Conservation (phyloP, 1,140 invertebrate genomes). For the Bradysia coprophila region DNA sequence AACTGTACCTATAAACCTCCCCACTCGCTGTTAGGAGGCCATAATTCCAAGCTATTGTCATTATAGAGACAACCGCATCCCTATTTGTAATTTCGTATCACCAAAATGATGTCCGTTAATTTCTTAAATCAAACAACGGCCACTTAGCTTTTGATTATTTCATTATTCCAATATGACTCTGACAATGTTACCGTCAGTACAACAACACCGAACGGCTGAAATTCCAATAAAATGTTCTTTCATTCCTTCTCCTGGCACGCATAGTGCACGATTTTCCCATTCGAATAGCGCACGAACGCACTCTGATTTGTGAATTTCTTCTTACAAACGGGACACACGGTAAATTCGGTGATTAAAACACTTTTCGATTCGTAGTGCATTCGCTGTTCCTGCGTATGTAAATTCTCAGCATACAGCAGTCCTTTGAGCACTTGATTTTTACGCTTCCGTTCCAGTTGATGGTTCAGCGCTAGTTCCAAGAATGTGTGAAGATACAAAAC, state of each 20-base stretch:
- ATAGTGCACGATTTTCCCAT: slow-evolving; percentile 83
- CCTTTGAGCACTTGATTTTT: slow-evolving; percentile 61
- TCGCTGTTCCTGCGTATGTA: slow-evolving; percentile 60
- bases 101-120: too few species aligned
- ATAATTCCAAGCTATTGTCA: too few species aligned
- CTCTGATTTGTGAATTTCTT: slow-evolving; percentile 83
- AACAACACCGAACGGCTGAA: too few species aligned
- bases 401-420: slow-evolving; percentile 62
- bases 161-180: too few species aligned
- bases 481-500: slow-evolving; percentile 55
- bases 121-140: too few species aligned
- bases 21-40: too few species aligned
- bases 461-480: slow-evolving; percentile 55
- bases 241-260: slow-evolving; percentile 39
- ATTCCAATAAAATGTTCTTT: too few species aligned
- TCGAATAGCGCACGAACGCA: slow-evolving; percentile 80
- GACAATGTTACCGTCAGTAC: too few species aligned
- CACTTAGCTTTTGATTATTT: too few species aligned
- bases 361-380: slow-evolving; percentile 63
- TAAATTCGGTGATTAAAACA: slow-evolving; percentile 66
- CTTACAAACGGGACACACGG: slow-evolving; percentile 78
- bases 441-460: slow-evolving; percentile 47
- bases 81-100: too few species aligned
- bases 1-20: too few species aligned
- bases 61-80: too few species aligned